A percentile compares a stretch with the other conserved stretches of the same genome.
phyloP scores from a whole-genome alignment of 2,888 invertebrate genomes.

The Cyclophora albipunctata region DNA sequence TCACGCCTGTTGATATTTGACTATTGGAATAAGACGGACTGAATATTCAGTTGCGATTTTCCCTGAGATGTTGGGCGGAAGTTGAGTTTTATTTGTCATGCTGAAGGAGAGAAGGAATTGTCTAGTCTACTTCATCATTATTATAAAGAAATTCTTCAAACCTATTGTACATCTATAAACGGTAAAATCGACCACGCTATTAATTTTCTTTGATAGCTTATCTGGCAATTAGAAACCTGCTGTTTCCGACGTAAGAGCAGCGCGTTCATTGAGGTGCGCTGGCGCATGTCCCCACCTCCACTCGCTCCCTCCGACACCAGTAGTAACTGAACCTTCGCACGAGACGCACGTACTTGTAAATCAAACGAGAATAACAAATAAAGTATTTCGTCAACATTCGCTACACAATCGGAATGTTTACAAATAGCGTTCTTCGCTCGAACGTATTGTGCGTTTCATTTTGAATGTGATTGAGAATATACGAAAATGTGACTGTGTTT shows the following conservation, averaged over 20 bases:
- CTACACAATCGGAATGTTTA: too few species aligned
- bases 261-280: conserved; percentile 43
- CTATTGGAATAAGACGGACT: too few species aligned
- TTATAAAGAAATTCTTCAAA: not conserved
- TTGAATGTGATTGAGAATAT: conserved; percentile 21
- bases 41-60: too few species aligned
- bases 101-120: too few species aligned
- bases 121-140: too few species aligned
- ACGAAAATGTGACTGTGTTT: conserved; percentile 68
- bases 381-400: conserved; percentile 14
- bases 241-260: conserved; percentile 24
- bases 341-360: conserved; percentile 41
- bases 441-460: too few species aligned
- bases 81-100: too few species aligned
- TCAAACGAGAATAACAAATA: conserved; percentile 27
- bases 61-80: too few species aligned
- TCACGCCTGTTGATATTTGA: too few species aligned
- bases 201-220: conserved; percentile 44
- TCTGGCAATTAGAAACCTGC: conserved; percentile 47
- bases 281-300: conserved; percentile 41
- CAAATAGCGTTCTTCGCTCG: too few species aligned
- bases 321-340: conserved; percentile 37
- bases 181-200: not conserved
- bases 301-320: conserved; percentile 24
- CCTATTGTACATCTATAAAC: not conserved